Evolutionary conservation across 2,888 invertebrate species (phyloP), one percentile per base, ranked within the genome.

Genomic region (Muscina levida): DNA sequence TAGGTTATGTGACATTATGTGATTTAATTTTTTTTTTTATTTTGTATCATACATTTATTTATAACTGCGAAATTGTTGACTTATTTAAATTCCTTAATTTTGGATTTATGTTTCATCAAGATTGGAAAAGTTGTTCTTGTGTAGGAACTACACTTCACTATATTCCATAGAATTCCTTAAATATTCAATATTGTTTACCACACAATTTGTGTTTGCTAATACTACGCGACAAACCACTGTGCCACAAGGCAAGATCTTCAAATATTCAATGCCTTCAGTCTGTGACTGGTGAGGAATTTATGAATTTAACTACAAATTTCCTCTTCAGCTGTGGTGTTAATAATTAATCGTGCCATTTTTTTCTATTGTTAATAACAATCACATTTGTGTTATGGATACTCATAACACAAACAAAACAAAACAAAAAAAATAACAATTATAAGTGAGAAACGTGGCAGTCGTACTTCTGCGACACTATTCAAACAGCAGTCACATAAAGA

Each of bases 241-340:
- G 13, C 24, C 48, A 17, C 15, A 46, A 48, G 17, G 5, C 19
- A 15, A 17, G 3, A 3, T 31, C 31, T 31, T 48, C 5, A 19
- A 8, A 4, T 17, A 15, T 19, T 8, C 53, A 17, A 13, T 24
- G 11, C 22, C 24, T 53, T 53, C 53, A 22, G 53, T 22, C 22
- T 22, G 24, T 22, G 22, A 13, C 24, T 13, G 4, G 3, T 31
- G 31, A 22, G 53, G 53, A 57, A 46, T 76, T 19, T 67, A 37
- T 37, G 67, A 51, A 65, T 68, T 78, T 65, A 53, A 68, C 53
- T 62, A 56, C 24, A 65, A 78, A 73, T 65, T 70, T 70, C 70
- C 78, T 78, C 65, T 17, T 56, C 56, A 56, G 26, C 11, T 31
- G 44, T 15, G 65, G 39, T 46, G n/a, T 65, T 66, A 57, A 77